phyloP scores from a whole-genome alignment of 1,140 invertebrate species.

The Lepidurus couesii region DNA sequence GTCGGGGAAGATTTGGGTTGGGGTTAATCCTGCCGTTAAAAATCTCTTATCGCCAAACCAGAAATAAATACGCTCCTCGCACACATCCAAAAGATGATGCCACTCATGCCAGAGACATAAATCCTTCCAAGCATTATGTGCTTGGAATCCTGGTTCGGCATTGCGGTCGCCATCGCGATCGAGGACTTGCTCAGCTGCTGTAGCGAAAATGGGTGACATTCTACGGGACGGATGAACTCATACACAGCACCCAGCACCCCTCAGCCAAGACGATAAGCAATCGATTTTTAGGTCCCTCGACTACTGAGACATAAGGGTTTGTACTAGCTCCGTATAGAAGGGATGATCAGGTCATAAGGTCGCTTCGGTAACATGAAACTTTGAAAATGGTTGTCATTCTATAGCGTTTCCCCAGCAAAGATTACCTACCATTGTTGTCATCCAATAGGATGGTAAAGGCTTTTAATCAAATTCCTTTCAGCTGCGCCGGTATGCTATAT shows the following conservation, averaged over 20 bases:
- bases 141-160: neutral
- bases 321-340: neutral
- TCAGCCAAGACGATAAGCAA: neutral
- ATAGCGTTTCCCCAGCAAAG: neutral
- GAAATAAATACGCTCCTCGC: neutral
- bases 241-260: neutral
- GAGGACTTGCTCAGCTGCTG: neutral
- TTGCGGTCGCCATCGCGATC: neutral
- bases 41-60: neutral
- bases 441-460: neutral
- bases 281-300: constrained; percentile 1
- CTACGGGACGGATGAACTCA: neutral
- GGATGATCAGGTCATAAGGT: constrained; percentile 15
- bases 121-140: neutral
- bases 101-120: neutral
- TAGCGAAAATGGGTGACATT: neutral
- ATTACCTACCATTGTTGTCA: constrained; percentile 5
- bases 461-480: constrained; percentile 22
- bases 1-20: neutral
- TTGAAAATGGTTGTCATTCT: neutral
- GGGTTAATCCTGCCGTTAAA: neutral
- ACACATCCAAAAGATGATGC: neutral
- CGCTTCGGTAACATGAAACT: neutral
- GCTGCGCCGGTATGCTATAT: neutral
- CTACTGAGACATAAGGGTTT: neutral